phyloP scores from a whole-genome alignment of 2,113 vertebrate genomes.

The Glaucomys volans region DNA sequence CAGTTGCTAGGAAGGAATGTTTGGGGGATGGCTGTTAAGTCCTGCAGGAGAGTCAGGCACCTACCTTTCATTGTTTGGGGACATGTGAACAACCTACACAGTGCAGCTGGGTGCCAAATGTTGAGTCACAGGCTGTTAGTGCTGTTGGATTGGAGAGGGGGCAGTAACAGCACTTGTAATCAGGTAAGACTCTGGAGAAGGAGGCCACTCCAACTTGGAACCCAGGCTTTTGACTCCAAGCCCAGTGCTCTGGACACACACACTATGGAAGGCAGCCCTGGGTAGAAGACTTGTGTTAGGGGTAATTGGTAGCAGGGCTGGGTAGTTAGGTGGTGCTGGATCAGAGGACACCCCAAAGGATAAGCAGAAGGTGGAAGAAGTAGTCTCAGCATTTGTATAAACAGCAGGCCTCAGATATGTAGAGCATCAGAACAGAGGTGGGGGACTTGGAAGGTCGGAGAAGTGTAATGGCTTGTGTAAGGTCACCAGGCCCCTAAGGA shows the following conservation, averaged over 20 bases:
- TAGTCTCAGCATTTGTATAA: no score
- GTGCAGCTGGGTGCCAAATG: neutral
- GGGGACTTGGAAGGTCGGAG: neutral
- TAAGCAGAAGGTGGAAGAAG: neutral
- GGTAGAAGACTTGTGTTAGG: neutral
- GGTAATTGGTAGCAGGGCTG: neutral
- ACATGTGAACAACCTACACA: neutral
- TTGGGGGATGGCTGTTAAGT: no score
- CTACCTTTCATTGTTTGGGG: neutral
- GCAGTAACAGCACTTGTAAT: neutral
- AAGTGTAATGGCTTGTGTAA: neutral
- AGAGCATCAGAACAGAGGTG: no score
- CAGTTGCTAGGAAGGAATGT: no score
- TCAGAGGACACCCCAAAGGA: neutral
- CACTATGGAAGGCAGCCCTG: neutral
- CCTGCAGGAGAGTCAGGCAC: neutral
- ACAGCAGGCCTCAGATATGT: no score
- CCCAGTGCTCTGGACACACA: no score
- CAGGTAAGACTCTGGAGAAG: slow-evolving; percentile 7
- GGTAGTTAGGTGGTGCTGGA: neutral
- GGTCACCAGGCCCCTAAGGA: neutral
- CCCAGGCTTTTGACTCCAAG: neutral
- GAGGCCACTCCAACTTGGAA: neutral
- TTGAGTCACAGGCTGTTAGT: neutral
- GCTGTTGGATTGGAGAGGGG: no score